A percentile compares a stretch with the other conserved stretches of the same genome.
These are phyloP conservation scores for Pimephales promelas DNA, from an alignment of 2,113 vertebrate species.

Conservation along the genomic window DNA sequence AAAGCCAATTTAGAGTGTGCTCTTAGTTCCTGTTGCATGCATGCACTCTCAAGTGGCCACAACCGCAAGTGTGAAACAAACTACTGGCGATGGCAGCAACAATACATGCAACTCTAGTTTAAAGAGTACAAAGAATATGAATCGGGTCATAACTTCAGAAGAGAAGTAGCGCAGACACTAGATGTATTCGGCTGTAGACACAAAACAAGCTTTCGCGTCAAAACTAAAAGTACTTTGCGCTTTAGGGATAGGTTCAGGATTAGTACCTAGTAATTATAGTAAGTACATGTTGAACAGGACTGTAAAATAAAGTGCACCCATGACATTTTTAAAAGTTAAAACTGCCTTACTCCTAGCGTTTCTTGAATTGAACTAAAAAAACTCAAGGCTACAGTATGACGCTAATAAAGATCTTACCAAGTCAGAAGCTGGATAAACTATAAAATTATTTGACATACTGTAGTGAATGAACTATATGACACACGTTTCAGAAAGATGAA, in stretches of 20 bases:
- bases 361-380: background rate
- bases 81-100: too few species aligned
- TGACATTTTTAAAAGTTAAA: background rate
- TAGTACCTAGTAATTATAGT: background rate
- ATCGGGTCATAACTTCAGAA: too few species aligned
- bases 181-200: too few species aligned
- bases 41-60: too few species aligned
- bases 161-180: too few species aligned
- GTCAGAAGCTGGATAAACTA: background rate
- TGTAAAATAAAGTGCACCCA: slow-evolving; percentile 18
- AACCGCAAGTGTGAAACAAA: too few species aligned
- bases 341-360: background rate
- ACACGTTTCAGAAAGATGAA: too few species aligned
- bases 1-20: too few species aligned
- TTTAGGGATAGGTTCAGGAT: background rate
- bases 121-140: too few species aligned
- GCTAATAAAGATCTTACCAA: background rate
- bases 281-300: background rate
- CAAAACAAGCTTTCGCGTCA: background rate
- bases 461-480: too few species aligned
- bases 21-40: too few species aligned
- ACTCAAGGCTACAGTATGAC: background rate
- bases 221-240: background rate
- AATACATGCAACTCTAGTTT: too few species aligned
- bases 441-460: background rate